These are phyloP conservation scores for human (Homo sapiens) DNA, from an alignment of 2,113 vertebrate genomes.

Conservation along the genomic window GRCh38 chr1:218373501-218374000, in stretches of 20 bases:
- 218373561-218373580: background rate
- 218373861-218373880: background rate
- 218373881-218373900: background rate
- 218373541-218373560: background rate
- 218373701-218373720: background rate
- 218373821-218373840: background rate
- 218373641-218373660: background rate
- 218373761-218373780: background rate
- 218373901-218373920: background rate
- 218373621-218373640: background rate
- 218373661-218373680: background rate
- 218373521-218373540: background rate
- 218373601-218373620: background rate
- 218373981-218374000: background rate
- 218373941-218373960: background rate
- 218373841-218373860: background rate
- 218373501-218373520: background rate
- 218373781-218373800: background rate
- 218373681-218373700: background rate
- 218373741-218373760: background rate
- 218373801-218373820: background rate
- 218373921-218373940: background rate
- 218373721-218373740: background rate
- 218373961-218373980: rapidly evolving
- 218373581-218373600: background rate